phyloP scores from a whole-genome alignment of 92 coral and sea anemone genomes.

The Epizoanthus ramosus region DNA sequence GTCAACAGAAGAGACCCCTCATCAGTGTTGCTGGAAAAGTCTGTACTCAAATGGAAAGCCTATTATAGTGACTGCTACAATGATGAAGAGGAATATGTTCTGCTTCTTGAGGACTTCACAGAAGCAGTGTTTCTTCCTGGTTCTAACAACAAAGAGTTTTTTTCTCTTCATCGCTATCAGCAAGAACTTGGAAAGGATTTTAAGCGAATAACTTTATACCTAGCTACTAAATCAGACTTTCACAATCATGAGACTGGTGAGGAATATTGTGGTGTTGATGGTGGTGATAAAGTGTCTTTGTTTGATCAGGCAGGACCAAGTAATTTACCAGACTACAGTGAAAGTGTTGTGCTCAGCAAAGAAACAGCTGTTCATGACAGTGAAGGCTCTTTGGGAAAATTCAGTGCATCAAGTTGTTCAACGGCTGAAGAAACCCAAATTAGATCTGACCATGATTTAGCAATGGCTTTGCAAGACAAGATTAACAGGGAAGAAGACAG shows the following conservation, averaged over 20 bases:
- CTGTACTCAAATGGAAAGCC: conserved; percentile 18
- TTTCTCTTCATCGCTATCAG: conserved; percentile 38
- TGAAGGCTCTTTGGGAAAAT: conserved; percentile 11
- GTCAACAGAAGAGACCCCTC: conserved; percentile 42
- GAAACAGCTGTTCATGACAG: conserved; percentile 25
- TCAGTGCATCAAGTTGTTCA: conserved; percentile 6
- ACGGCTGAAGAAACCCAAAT: conserved; percentile 19
- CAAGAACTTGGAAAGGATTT: conserved; percentile 36
- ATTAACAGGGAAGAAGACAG: conserved; percentile 32
- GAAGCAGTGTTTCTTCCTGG: conserved; percentile 43
- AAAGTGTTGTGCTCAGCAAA: conserved; percentile 1
- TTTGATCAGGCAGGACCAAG: conserved; percentile 22
- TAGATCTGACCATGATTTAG: conserved; percentile 35
- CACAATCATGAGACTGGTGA: conserved; percentile 32
- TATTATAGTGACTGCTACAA: conserved; percentile 32
- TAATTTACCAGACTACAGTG: conserved; percentile 9
- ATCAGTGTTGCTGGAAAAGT: conserved; percentile 34
- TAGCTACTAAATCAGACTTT: conserved; percentile 34
- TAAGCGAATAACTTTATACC: conserved; percentile 17
- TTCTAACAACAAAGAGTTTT: conserved; percentile 27
- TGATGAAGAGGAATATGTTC: conserved; percentile 26
- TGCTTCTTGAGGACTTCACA: conserved; percentile 37
- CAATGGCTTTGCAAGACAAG: conserved; percentile 30
- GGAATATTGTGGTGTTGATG: conserved; percentile 25
- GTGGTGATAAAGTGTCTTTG: conserved; percentile 2